Evolutionary conservation across 1,140 invertebrate genomes (phyloP), one percentile per base, ranked within the genome.

Genomic region (Ceratosolen solmsi): DNA sequence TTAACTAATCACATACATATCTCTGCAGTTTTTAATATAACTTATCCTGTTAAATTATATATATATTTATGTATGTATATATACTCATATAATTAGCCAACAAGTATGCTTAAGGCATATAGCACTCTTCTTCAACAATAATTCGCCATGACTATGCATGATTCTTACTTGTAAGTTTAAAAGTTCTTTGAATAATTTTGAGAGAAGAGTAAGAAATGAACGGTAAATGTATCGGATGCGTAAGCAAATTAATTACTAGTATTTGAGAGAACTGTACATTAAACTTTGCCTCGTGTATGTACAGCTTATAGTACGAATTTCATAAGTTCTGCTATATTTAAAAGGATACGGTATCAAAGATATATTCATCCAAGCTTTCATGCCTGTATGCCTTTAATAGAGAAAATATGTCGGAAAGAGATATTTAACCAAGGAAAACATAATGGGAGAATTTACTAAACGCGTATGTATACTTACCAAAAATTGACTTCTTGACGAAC

Each of bases 241-340:
- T 17, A 25, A 80, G 41, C 70, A 33, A 80, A 80, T 68, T 80
- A 80, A 80, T 80, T 80, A 80, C 36, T n/a, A 56, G 56, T 54
- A 54, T 51, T 41, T 46, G 41, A 73, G 30, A 22, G 22, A 65
- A 33, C 79, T 80, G 74, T 74, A 74, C 74, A 80, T 80, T 80
- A 80, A 80, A 80, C 79, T 80, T 74, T 27, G 11, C 25, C 60
- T 51, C 25, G 30, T 33, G 30, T n/a, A 30, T 33, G 30, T n/a
- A 38, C 38, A 74, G 41, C 74, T 80, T 74, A 74, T 74, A 33
- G 54, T 49, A 17, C n/a, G 25, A 49, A 2, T 33, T 1, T n/a
- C 20, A 46, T 8, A 30, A 27, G 1, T 30, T 0, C 68, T 49
- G 17, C 25, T 51, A 4, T 0, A 8, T 5, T 0, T 3, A 1